phyloP scores from a whole-genome alignment of 2,797 vertebrate genomes.

The Threskiornis aethiopicus region DNA sequence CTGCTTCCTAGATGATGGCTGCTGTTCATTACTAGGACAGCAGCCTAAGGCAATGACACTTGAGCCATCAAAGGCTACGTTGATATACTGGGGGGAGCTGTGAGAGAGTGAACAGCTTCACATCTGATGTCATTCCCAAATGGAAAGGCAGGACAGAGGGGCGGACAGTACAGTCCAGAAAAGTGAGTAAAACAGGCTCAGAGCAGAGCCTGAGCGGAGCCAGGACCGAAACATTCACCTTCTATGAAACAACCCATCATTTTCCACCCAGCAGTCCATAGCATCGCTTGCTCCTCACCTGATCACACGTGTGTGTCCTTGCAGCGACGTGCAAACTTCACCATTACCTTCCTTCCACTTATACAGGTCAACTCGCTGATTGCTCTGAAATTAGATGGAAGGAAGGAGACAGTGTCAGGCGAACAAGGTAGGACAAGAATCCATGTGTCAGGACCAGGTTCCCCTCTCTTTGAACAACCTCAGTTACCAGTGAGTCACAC shows the following conservation, averaged over 20 bases:
- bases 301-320: constrained; percentile 96
- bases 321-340: constrained; percentile 88
- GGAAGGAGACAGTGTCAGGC: background rate
- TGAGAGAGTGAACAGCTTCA: background rate
- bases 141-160: background rate
- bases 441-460: background rate
- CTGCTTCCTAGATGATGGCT: background rate
- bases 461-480: background rate
- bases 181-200: background rate
- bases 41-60: background rate
- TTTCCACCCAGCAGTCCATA: background rate
- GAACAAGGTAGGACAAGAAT: background rate
- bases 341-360: constrained; percentile 92
- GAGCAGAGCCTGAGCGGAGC: background rate
- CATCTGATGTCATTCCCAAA: background rate
- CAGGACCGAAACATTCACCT: background rate
- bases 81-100: background rate
- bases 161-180: background rate
- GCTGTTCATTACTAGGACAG: background rate
- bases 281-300: constrained; percentile 69
- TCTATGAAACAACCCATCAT: background rate
- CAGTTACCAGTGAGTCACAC: background rate
- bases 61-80: background rate
- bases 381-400: constrained; percentile 82
- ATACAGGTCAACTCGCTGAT: constrained; percentile 94